Base-by-base conservation (phyloP, 2,797 vertebrate genomes). In the Dallia pectoralis region DNA sequence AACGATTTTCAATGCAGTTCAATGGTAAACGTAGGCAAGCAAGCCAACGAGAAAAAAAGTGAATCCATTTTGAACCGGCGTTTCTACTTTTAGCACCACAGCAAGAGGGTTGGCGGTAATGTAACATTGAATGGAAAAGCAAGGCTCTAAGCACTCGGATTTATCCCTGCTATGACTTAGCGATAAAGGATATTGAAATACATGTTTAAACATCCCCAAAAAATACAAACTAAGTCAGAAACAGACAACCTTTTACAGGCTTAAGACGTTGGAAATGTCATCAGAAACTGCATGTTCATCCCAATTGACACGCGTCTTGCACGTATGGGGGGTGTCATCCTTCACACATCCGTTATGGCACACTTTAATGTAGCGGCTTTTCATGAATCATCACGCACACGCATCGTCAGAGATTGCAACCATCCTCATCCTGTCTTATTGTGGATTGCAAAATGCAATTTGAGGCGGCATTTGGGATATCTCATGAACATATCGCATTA, bases 61-160 rank as follows among this genome's bases (percentile, higher is more conserved):
- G 82, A 74, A 79, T 88, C 87, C 87, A 88, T 88, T 87, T 88
- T 87, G 85, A 85, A 84, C 84, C 81, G 84, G 84, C 83, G 74
- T 81, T 80, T 79, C 74, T 83, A 78, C 79, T 87, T 22, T 84
- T 82, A 86, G 82, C 85, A 86, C 80, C 79, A 84, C 74, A 68
- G 73, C 80, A 77, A 78, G 71, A 81, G 77, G 73, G 77, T 82
- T 76, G 80, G 79, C 79, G 74, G 82, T 72, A 76, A 68, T 79
- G 79, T 69, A 72, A 72, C 69, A 67, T 79, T 44, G 14, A 9
- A 44, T 44, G 40, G 81, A 70, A 82, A 76, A 75, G 74, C 72
- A 79, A 63, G 79, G 76, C 73, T 80, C 79, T 83, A 76, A 71
- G 77, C 70, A 77, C 62, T 30, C 67, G 69, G 61, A 77, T 72